Evolutionary conservation across 1,140 invertebrate species (phyloP), one percentile per base, ranked within the genome.

Genomic region (Limonius californicus): DNA sequence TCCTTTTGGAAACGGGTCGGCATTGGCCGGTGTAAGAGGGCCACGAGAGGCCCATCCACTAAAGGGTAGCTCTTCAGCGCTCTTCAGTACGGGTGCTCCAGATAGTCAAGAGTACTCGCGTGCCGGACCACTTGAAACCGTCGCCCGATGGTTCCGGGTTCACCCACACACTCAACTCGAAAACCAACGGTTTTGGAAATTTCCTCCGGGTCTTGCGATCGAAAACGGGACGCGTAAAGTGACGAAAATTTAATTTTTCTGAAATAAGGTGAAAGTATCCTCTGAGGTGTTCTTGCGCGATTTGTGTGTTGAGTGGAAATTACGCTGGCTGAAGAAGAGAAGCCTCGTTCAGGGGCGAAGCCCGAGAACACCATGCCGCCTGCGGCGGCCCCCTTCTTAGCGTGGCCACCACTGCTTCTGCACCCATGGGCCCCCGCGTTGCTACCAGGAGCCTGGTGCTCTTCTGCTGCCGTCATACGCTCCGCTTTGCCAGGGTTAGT

Each of bases 391-490:
- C 72, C 73, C 0, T 66, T 77, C n/a, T 61, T 77, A 18, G 72
- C 73, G 2, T 77, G 75, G 75, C 74, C 75, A 18, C 75, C 75
- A 15, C 62, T 77, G 15, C 61, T 77, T 35, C 66, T 77, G 12
- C 73, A 74, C 69, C 75, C 75, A 7, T 77, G 75, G 75, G 73
- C 72, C 1, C 74, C 75, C 12, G 70, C 70, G 2, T 64, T 77
- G 21, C 62, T 77, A 12, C 74, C 75, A 2, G 70, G 74, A 12
- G 72, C 76, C n/a, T 76, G 74, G 74, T 77, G 74, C 56, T 68
- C 70, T 0, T 53, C 57, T 15, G 61, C 64, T 7, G 68, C 68
- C 1, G 68, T 64, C 3, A 68, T 77, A 18, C 64, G 73, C 50
- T 75, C 70, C 12, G 75, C 74, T 19, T 50, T 50, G 19, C 45